Base-by-base conservation (phyloP, 1,140 invertebrate species). In the Zaprionus ornatus region DNA sequence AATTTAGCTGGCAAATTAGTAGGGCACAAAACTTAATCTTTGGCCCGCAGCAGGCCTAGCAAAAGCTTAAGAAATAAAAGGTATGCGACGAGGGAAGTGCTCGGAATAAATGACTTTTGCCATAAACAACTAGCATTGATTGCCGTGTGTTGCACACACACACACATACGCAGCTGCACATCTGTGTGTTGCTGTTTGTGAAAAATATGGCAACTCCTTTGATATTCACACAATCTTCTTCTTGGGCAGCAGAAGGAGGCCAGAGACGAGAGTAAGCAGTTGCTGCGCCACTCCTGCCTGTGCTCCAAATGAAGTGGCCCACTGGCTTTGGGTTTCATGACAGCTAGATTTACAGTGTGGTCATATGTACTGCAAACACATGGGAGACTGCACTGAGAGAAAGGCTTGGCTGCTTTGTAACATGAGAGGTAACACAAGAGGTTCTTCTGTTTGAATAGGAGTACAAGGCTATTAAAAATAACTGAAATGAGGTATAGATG, bases 331-430 rank as follows among this genome's bases (percentile, higher is more conserved):
- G 48, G 74, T 66, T 78, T 81, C 70, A 77, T 90, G 86, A 85
- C 85, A 90, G 82, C 74, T 86, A 90, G 85, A 90, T 90, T 90
- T 90, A 90, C 86, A 90, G 73, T 90, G 79, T 77, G 86, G 79
- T 80, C 61, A 79, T 77, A 79, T 74, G 62, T 45, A 35, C 45
- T 55, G 74, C 79, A 81, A 68, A 59, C 50, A 71, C 42, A 72
- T 27, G n/a, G 37, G 25, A 17, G 2, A 48, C 2, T 61, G 29
- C 59, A 75, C 52, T 59, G 37, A 17, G 29, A 27, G 35, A 68
- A 62, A 61, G 21, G 4, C 10, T 19, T 0, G 4, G 10, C 10
- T 7, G 10, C 3, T 61, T 61, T 1, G 23, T 35, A 25, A 54
- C 4, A 0, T n/a, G 50, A 15, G 6, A 23, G 0, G 7, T 15